Percentiles rank a stretch among this genome's conserved stretches.
Evolutionary conservation across 2,113 vertebrate genomes (phyloP).

Genomic region (Procavia capensis): DNA sequence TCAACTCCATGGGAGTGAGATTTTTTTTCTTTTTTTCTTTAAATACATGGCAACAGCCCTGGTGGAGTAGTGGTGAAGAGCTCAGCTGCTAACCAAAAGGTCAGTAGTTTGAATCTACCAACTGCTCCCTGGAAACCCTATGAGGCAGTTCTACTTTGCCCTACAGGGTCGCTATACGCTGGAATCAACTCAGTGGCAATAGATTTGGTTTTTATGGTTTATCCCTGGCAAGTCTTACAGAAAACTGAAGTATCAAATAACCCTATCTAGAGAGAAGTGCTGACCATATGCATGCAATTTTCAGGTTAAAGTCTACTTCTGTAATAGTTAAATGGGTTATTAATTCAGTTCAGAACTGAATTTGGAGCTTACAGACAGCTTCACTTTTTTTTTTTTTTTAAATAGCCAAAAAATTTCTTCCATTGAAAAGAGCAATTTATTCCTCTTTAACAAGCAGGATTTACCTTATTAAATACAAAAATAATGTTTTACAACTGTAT

Average conservation of each 20-base stretch:
- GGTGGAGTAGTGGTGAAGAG: too few species aligned
- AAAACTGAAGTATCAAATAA: background rate
- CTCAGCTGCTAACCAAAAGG: too few species aligned
- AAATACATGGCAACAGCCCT: too few species aligned
- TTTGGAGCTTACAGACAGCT: background rate
- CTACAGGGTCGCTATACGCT: too few species aligned
- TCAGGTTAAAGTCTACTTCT: background rate
- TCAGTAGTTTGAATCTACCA: too few species aligned
- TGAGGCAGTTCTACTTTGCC: too few species aligned
- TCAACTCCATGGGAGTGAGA: too few species aligned
- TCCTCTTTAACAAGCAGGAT: background rate
- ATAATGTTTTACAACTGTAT: background rate
- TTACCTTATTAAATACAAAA: background rate
- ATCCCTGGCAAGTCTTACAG: background rate
- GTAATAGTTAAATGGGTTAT: background rate
- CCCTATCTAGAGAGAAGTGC: background rate
- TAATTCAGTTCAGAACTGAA: constrained; percentile 40
- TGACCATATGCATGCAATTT: background rate
- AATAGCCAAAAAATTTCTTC: background rate
- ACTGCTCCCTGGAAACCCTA: too few species aligned
- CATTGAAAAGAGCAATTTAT: constrained; percentile 32
- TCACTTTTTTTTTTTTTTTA: background rate
- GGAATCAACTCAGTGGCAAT: too few species aligned
- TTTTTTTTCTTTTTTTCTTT: too few species aligned
- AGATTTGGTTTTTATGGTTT: too few species aligned